phyloP scores from a whole-genome alignment of 2,888 invertebrate genomes.

The Spodoptera exigua region DNA sequence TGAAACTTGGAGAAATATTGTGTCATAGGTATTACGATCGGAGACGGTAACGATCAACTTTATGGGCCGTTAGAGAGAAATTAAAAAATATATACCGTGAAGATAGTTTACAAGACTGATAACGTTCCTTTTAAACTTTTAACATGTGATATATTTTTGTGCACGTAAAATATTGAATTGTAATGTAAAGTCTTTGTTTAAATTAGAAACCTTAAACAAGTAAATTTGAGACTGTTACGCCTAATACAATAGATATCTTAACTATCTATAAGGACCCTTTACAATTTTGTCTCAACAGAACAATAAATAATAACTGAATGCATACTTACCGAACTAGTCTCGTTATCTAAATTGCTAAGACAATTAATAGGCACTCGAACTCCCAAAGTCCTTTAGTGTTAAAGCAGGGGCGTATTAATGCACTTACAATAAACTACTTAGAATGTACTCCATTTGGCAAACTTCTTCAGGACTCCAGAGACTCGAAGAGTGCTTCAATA shows the following conservation, averaged over 20 bases:
- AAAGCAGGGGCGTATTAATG: slow-evolving; percentile 49
- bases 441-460: slow-evolving; percentile 61
- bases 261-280: slow-evolving; percentile 1
- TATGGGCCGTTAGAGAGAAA: slow-evolving; percentile 43
- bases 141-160: too few species aligned
- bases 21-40: slow-evolving; percentile 60
- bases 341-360: slow-evolving; percentile 53
- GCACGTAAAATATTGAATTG: too few species aligned
- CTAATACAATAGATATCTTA: neutral
- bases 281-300: slow-evolving; percentile 26
- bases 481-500: slow-evolving; percentile 71
- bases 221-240: neutral
- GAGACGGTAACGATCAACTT: slow-evolving; percentile 50
- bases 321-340: slow-evolving; percentile 47
- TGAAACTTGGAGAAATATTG: slow-evolving; percentile 72
- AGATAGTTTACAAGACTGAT: slow-evolving; percentile 16
- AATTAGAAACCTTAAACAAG: neutral
- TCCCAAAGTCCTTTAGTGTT: slow-evolving; percentile 39
- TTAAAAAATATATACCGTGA: slow-evolving; percentile 42
- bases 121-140: neutral
- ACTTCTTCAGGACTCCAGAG: slow-evolving; percentile 61
- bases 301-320: slow-evolving; percentile 53
- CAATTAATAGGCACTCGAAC: slow-evolving; percentile 56
- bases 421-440: slow-evolving; percentile 62
- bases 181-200: too few species aligned